Base-by-base conservation (phyloP, 2,797 vertebrate genomes). In the Onychomys leucogaster region DNA sequence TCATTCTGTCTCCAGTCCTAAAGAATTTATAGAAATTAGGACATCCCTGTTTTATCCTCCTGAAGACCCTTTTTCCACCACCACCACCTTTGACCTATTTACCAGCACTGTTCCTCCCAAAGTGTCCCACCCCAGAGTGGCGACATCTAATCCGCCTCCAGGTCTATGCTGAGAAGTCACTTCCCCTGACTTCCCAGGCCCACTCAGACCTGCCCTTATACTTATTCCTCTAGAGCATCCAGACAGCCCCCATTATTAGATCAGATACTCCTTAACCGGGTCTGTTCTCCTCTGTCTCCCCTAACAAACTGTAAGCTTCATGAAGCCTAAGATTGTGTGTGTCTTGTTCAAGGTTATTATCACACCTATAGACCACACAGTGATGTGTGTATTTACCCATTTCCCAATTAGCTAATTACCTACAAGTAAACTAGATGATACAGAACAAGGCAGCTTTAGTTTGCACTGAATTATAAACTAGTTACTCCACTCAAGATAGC, bases 381-480 rank as follows among this genome's bases (percentile, higher is more conserved):
- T 78, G 32, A 91, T 95, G 49, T 85, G 25, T 37, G 52, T 71
- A 89, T 91, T 67, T 90, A 94, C 65, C 57, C 86, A 52, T 52
- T 93, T 93, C 52, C 23, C 76, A 95, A 57, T 85, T 93, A 90
- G 61, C 67, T 91, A 94, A 93, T 81, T 65, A 32, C 59, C 80
- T 75, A 83, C 57, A 92, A 32, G 32, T 67, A 95, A 90, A 95
- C 85, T 82, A 29, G 77, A 61, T 90, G 96, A 90, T 46, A 52
- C 34, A 82, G 55, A 94, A 76, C 41, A 83, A 25, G 27, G 37
- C 17, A 97, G 65, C 80, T 78, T 93, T 78, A 73, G 57, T 94
- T 89, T 87, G n/a, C 52, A 73, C 23, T 83, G n/a, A 96, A 94
- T 92, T 96, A 96, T 59, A 97, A 84, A 80, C 17, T 88, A 81